Percentiles rank a stretch among this genome's conserved stretches.
phyloP scores from a whole-genome alignment of 2,113 vertebrate species.

The Okapia johnstoni region DNA sequence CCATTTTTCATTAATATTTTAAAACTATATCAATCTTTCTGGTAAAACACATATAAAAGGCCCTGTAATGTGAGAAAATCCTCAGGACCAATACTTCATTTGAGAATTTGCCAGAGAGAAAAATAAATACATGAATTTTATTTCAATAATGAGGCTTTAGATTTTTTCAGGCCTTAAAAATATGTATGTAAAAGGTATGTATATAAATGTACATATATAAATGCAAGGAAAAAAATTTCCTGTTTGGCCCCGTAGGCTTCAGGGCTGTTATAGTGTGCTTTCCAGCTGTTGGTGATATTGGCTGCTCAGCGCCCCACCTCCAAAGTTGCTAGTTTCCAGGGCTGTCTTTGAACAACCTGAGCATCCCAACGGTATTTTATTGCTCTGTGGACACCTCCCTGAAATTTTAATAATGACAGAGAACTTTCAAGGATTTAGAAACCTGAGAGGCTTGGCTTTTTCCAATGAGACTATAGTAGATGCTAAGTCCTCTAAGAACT shows the following conservation, averaged over 20 bases:
- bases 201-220: neutral
- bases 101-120: neutral
- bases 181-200: neutral
- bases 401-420: neutral
- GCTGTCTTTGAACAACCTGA: neutral
- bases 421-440: neutral
- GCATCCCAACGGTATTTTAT: neutral
- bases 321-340: neutral
- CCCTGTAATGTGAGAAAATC: neutral
- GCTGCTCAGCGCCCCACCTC: neutral
- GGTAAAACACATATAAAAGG: neutral
- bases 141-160: neutral
- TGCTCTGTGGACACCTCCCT: neutral
- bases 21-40: neutral
- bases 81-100: neutral
- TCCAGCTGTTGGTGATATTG: neutral
- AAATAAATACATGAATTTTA: constrained; percentile 6
- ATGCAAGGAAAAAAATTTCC: neutral
- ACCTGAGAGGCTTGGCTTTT: neutral
- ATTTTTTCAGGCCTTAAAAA: neutral
- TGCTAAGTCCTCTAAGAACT: neutral
- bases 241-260: neutral
- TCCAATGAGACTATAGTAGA: neutral
- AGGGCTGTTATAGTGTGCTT: neutral
- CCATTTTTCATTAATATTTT: neutral